Base-by-base conservation (phyloP, 30 jellyfish, hydroid and myxozoan genomes). In the Rhopilema esculentum region DNA sequence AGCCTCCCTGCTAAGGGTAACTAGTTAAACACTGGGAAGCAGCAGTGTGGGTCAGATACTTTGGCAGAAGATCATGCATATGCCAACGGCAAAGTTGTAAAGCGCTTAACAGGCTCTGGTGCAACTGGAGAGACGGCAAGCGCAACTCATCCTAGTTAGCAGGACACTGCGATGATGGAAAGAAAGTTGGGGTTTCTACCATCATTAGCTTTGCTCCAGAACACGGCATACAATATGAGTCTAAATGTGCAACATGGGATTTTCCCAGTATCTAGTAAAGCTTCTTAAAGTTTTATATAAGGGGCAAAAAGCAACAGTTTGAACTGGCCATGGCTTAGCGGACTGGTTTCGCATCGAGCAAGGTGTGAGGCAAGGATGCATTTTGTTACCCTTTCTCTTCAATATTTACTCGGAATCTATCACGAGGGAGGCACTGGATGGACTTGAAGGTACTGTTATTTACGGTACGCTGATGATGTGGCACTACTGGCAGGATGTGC, bases 121-220 rank as follows among this genome's bases (percentile, higher is more conserved):
- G 19, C 66, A 51, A 51, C 66, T 51, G 66, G 66, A 51, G 66
- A 19, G 19, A 51, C 32, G 77, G 77, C 22, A 66, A 66, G 77
- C 16, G 77, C 77, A 66, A 66, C 77, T 26, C 32, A 20, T 66
- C 32, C 77, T 66, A 66, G 77, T 66, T 20, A 66, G 77, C 32
- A 66, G 77, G 32, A 66, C 27, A 20, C 77, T 66, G 77, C 77
- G 32, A 66, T 66, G 77, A 66, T 66, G 77, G 77, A 66, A 66
- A 66, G 77, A 66, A 66, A 66, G 77, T 66, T 66, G 77, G 77
- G 77, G 77, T 22, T 26, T 66, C 77, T 66, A 66, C 32, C 27
- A 66, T 66, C 77, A 66, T 66, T 66, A 66, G 77, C 32, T 66
- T 66, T 66, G 77, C n/a, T n/a, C n/a, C n/a, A n/a, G n/a, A n/a